Evolutionary conservation across 1,140 invertebrate genomes (phyloP), one percentile per base, ranked within the genome.

Genomic region (Maconellicoccus hirsutus): DNA sequence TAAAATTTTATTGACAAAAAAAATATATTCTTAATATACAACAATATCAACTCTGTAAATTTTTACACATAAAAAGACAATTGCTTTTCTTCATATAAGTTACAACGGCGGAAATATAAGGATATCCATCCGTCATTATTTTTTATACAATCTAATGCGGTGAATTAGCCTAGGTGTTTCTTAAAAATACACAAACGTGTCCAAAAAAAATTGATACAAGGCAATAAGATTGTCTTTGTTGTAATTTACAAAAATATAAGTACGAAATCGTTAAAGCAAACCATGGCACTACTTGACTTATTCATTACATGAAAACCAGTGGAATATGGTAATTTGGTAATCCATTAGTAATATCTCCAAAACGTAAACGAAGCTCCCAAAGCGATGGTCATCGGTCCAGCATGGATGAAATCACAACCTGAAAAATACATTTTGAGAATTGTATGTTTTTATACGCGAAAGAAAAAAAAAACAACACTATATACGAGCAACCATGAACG

Each of bases 331-430:
- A 52, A 52, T 52, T 66, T 26, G 61, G 61, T 66, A 66, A 66
- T 16, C 16, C 29, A 33, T 66, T 22, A 66, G 21, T 66, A 66
- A 10, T 25, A 25, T 26, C 61, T 66, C 61, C 61, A 66, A 16
- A 66, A 66, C 4, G 61, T 66, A 23, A 66, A 66, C 21, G 61
- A 66, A 10, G 61, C 61, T 66, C 61, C 61, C 16, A 66, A 25
- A 26, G 61, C 61, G 10, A 66, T 16, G 6, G 61, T 22, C 61
- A 66, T 66, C 4, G 61, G 61, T 66, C 61, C 61, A 14, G 61
- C 61, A 16, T 23, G 61, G 1, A 26, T 2, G 61, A 66, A 66
- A 25, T 8, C 25, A 25, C 61, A 66, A 66, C 61, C 61, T 66
- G 61, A 66, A 66, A 66, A 16, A 25, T 16, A 66, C n/a, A n/a